Evolutionary conservation across 23 tunicate species (phyloP), one percentile per base, ranked within the genome.

Genomic region (Botrylloides violaceus): DNA sequence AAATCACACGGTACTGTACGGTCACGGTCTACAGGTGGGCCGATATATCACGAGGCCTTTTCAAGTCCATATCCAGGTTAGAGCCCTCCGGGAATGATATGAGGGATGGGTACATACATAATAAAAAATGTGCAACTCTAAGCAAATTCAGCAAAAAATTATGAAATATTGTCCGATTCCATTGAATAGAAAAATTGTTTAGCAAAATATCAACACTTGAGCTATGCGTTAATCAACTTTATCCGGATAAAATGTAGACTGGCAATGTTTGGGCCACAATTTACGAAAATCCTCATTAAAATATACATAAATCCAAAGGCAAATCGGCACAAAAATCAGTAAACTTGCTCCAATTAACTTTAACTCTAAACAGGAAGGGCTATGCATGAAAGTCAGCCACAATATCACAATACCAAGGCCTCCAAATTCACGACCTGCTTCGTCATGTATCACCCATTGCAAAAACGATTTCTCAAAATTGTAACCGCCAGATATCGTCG

Each of bases 221-320:
- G n/a, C n/a, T n/a, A n/a, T n/a, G n/a, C n/a, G n/a, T n/a, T n/a
- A n/a, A n/a, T n/a, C n/a, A n/a, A n/a, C n/a, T n/a, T n/a, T n/a
- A 15, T 73, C 85, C 0, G 85, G 85, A 38, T 80, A 80, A 2
- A 80, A 3, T 12, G 85, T 61, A 29, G 85, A 59, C 65, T 80
- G 85, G 64, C 85, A 80, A 37, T 80, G 85, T 48, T 61, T 35
- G 12, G 85, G 85, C 85, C 85, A 80, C 53, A 71, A 28, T n/a
- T 31, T 31, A 36, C 85, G 55, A 66, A 58, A 72, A 3, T 77
- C 32, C 30, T 62, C 34, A 49, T 80, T 73, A 36, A 72, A 58
- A 48, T 80, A 80, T 7, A 80, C 27, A 61, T 71, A 80, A 4
- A 30, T 30, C 85, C 85, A 80, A 0, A 72, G 48, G 32, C 26